Evolutionary conservation across 2,113 vertebrate genomes (phyloP), one percentile per base, ranked within the genome.

Genomic region (Cettia cetti): DNA sequence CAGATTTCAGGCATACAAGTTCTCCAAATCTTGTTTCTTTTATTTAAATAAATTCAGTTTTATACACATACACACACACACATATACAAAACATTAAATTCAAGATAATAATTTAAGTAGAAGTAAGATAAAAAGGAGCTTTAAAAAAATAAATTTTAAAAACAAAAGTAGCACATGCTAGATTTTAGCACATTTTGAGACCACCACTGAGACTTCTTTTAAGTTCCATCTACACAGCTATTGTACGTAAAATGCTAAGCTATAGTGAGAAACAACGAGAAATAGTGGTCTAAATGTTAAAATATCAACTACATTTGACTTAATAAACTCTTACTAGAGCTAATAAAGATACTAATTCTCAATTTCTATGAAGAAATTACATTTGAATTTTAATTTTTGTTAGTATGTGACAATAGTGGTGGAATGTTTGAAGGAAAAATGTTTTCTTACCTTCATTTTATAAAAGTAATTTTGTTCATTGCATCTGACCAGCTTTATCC

Each of bases 301-400:
- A 60, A 75, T 28, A 65, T 37, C 2, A 11, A 13, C 66, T 80
- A 23, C 14, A 77, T 39, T 65, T 82, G 64, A 80, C 47, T 76
- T 59, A 69, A 17, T 89, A 22, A 70, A 28, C 17, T 70, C 57
- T 65, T 66, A 89, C 17, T 35, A 59, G 59, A 94, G 30, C 33
- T 87, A 92, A 19, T 78, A 71, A 90, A 94, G 49, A 82, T 42
- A 84, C 35, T 72, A 80, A 68, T 93, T 97, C 57, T 89, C 18
- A 78, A 86, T 84, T 94, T 83, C 77, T 69, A 54, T 61, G 17
- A 94, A 93, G 22, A 93, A 96, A 78, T 69, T 77, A 45, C 9
- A 47, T 82, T 61, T 78, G 31, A 65, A 44, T 54, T 91, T 85
- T 94, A 72, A 74, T 76, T 72, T 40, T 64, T 72, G 20, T 78